These are phyloP conservation scores for Equus przewalskii DNA, from an alignment of 2,113 vertebrate genomes.

Conservation along the genomic window DNA sequence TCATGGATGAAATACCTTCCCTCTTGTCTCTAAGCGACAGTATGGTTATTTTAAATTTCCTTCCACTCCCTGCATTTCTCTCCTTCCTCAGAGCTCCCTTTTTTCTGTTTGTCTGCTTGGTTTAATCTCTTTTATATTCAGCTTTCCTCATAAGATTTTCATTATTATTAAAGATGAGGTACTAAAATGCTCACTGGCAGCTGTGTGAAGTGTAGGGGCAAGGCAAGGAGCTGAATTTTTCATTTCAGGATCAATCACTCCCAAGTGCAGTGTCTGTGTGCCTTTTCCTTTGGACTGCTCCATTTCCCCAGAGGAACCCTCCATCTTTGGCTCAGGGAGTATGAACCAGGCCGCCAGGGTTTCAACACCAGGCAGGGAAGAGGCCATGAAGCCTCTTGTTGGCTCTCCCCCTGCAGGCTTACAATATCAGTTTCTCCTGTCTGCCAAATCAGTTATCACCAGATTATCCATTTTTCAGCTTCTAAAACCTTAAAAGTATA, in stretches of 20 bases:
- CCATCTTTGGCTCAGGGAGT: background rate
- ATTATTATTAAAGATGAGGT: conserved; percentile 1
- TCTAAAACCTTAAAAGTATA: conserved; percentile 24
- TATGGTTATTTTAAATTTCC: background rate
- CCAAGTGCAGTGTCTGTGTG: too few species aligned
- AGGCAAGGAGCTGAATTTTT: background rate
- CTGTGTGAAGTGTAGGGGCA: background rate
- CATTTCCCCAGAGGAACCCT: background rate
- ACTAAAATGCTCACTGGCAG: conserved; percentile 4
- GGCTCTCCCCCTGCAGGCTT: background rate
- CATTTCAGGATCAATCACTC: background rate
- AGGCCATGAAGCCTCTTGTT: background rate
- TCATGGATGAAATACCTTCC: background rate
- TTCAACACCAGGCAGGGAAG: background rate
- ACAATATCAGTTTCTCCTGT: background rate
- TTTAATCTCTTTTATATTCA: conserved; percentile 13
- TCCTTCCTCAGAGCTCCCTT: background rate
- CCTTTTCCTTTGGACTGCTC: background rate
- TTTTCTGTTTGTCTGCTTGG: background rate
- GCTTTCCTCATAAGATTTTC: background rate
- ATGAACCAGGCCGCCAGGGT: background rate
- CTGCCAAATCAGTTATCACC: background rate
- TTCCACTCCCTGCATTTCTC: background rate
- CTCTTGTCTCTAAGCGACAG: background rate
- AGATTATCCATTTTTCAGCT: background rate